phyloP scores from a whole-genome alignment of 2,888 invertebrate genomes.

The Clepsis dumicolana region DNA sequence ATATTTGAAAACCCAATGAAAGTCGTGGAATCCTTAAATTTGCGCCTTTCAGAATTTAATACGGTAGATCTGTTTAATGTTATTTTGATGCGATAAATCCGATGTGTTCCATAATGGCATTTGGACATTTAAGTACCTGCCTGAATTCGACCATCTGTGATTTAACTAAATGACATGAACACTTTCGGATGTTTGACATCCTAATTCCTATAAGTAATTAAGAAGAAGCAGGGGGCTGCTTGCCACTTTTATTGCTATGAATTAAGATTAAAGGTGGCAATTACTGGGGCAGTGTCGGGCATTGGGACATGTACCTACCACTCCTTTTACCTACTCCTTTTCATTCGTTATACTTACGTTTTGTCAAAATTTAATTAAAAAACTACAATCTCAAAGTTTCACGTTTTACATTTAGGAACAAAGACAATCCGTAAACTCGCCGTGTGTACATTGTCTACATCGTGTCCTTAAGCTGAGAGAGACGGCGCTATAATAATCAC shows the following conservation, averaged over 20 bases:
- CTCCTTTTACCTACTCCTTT: too few species aligned
- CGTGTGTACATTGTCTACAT: slow-evolving; percentile 26
- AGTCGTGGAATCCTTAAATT: background rate
- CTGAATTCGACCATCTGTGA: too few species aligned
- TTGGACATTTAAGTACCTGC: background rate
- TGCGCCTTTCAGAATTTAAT: background rate
- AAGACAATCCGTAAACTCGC: slow-evolving; percentile 31
- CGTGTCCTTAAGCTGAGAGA: slow-evolving; percentile 21
- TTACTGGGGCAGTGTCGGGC: too few species aligned
- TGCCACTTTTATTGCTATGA: too few species aligned
- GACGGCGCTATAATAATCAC: slow-evolving; percentile 10
- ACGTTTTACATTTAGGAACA: slow-evolving; percentile 15
- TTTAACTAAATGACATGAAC: too few species aligned
- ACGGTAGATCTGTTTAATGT: background rate
- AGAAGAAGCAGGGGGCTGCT: too few species aligned
- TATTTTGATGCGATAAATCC: background rate
- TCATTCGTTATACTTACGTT: background rate
- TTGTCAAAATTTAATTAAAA: slow-evolving; percentile 10
- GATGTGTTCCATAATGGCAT: background rate
- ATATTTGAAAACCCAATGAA: background rate
- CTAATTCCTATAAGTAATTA: too few species aligned
- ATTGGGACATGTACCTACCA: too few species aligned
- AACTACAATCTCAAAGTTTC: slow-evolving; percentile 19
- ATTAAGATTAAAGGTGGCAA: too few species aligned
- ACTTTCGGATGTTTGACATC: too few species aligned